Conservation (phyloP, 2,888 invertebrate genomes). For the Scaptomyza tumidula region DNA sequence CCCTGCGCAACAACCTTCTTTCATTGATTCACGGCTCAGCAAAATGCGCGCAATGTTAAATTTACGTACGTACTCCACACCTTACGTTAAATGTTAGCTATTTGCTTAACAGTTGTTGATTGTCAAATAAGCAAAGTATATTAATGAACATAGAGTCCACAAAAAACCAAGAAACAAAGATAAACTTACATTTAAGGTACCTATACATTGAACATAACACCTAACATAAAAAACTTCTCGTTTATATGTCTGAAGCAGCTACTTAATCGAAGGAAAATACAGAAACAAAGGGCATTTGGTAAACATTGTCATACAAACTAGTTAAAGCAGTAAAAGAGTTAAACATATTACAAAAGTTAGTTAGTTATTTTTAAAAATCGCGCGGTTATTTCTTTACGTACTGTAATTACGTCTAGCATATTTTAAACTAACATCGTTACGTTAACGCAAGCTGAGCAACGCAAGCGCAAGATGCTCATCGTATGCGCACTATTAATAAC, state of each 20-base stretch:
- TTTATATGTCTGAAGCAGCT: neutral
- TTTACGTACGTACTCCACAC: neutral
- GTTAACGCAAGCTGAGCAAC: constrained; percentile 4
- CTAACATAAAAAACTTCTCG: neutral
- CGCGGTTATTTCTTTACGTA: neutral
- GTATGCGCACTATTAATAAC: constrained; percentile 13
- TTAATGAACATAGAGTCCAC: neutral
- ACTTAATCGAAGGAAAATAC: neutral
- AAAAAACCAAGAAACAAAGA: neutral
- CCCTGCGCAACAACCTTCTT: neutral
- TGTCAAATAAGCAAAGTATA: neutral
- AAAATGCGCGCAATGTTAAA: neutral
- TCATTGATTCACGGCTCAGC: neutral
- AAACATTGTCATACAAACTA: neutral
- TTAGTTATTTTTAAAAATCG: neutral
- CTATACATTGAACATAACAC: neutral
- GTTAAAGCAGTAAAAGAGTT: neutral
- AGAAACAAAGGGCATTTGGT: neutral
- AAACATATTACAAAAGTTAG: neutral
- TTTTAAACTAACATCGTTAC: neutral
- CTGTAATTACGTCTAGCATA: too few relatives aligned
- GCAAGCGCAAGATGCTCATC: constrained; percentile 21
- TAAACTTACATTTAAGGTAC: neutral
- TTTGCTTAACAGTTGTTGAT: neutral
- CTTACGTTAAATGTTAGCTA: neutral